A percentile compares a stretch with the other conserved stretches of the same genome.
phyloP scores from a whole-genome alignment of 2,113 vertebrate genomes.

The Muntiacus reevesi region DNA sequence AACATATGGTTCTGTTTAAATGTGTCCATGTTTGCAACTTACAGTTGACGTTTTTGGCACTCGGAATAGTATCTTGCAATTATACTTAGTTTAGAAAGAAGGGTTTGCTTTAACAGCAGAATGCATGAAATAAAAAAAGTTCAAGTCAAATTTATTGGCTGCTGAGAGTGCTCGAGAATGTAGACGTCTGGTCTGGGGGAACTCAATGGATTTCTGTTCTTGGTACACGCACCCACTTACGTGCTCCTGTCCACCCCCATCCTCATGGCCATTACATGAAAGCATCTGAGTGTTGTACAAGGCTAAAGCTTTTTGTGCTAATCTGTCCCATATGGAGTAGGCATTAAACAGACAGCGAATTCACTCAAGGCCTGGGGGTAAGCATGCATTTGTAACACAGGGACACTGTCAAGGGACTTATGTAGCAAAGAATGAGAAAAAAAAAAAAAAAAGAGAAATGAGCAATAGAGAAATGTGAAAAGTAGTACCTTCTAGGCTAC shows the following conservation, averaged over 20 bases:
- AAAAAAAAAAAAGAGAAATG: neutral
- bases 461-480: neutral
- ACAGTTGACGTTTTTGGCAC: constrained; percentile 85
- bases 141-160: constrained; percentile 86
- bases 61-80: constrained; percentile 81
- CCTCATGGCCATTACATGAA: constrained; percentile 70
- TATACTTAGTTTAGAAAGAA: constrained; percentile 83
- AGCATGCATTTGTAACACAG: constrained; percentile 1
- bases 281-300: constrained; percentile 71
- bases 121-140: constrained; percentile 80
- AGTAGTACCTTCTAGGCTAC: neutral
- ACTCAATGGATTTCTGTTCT: constrained; percentile 83
- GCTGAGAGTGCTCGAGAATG: constrained; percentile 83
- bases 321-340: constrained; percentile 66
- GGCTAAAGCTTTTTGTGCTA: constrained; percentile 75
- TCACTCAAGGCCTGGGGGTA: constrained; percentile 60
- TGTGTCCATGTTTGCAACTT: constrained; percentile 82
- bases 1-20: constrained; percentile 87
- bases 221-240: constrained; percentile 38
- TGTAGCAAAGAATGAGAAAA: neutral
- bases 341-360: constrained; percentile 49
- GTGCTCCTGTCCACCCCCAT: neutral
- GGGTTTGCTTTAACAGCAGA: constrained; percentile 85
- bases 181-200: constrained; percentile 85
- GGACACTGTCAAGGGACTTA: constrained; percentile 27